Evolutionary conservation across 2,888 invertebrate species (phyloP).

Genomic region (Homarus gammarus): DNA sequence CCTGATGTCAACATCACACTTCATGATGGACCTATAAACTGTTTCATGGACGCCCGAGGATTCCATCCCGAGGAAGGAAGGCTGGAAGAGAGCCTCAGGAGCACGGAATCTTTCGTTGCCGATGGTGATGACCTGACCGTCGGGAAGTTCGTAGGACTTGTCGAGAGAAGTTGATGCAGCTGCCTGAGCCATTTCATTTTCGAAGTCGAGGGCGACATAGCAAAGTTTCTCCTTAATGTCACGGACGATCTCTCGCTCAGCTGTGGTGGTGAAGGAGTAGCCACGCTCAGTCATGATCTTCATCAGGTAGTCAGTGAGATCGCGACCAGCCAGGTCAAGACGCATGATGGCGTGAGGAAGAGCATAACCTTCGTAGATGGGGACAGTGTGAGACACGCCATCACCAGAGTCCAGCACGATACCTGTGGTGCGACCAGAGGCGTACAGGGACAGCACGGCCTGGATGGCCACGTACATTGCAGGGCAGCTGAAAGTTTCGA

Average conservation of each 20-base stretch:
- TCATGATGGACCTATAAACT: slow-evolving; percentile 75
- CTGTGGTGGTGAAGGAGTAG: slow-evolving; percentile 95
- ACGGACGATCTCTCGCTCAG: slow-evolving; percentile 81
- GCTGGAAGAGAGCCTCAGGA: too few relatives aligned
- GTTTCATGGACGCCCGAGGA: too few relatives aligned
- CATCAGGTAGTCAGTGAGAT: slow-evolving; percentile 98
- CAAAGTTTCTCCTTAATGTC: slow-evolving; percentile 91
- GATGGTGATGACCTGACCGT: too few relatives aligned
- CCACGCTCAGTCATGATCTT: slow-evolving; percentile 97
- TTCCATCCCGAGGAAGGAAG: too few relatives aligned
- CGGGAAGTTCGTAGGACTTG: too few relatives aligned
- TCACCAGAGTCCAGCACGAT: slow-evolving; percentile 73
- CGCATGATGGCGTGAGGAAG: slow-evolving; percentile 97
- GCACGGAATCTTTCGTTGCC: too few relatives aligned
- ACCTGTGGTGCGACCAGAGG: slow-evolving; percentile 74
- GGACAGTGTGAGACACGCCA: slow-evolving; percentile 79
- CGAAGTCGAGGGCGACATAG: slow-evolving; percentile 72
- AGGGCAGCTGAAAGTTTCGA: slow-evolving; percentile 94
- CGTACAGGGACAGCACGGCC: slow-evolving; percentile 83
- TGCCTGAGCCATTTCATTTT: slow-evolving; percentile 71
- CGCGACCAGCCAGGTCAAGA: slow-evolving; percentile 97
- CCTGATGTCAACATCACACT: slow-evolving; percentile 75
- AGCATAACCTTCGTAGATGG: slow-evolving; percentile 84
- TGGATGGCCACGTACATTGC: slow-evolving; percentile 97
- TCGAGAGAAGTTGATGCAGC: too few relatives aligned